Conservation (phyloP, 1,140 invertebrate species). For the Acromyrmex echinatior region DNA sequence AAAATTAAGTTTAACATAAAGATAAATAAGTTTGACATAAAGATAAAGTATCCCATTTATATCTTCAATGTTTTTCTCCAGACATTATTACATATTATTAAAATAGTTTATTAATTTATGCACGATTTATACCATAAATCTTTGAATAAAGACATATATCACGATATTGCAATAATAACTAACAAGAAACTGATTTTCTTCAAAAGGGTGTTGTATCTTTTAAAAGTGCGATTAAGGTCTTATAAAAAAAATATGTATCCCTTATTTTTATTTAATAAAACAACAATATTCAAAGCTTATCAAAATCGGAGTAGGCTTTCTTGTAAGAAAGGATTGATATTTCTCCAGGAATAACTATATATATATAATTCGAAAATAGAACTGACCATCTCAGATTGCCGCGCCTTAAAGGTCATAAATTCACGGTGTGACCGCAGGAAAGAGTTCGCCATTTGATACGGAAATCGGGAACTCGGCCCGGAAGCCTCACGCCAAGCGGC, state of each 20-base stretch:
- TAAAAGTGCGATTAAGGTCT: too few relatives aligned
- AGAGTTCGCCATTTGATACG: conserved; percentile 80
- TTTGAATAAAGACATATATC: neutral
- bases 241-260: too few relatives aligned
- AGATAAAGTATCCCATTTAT: neutral
- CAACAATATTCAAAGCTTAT: too few relatives aligned
- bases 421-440: conserved; percentile 66
- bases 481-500: conserved; percentile 78
- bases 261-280: too few relatives aligned
- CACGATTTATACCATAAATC: neutral
- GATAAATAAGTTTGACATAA: neutral
- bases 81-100: neutral
- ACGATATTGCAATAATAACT: neutral
- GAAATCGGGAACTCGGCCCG: conserved; percentile 81
- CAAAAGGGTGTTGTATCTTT: too few relatives aligned
- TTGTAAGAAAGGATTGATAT: conserved; percentile 19
- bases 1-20: neutral
- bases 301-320: too few relatives aligned
- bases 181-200: too few relatives aligned
- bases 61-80: neutral
- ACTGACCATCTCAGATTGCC: conserved; percentile 29
- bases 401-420: conserved; percentile 73
- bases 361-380: conserved; percentile 33
- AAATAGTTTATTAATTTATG: neutral
- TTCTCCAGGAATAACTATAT: conserved; percentile 8